phyloP scores from a whole-genome alignment of 2,888 invertebrate species.

The Cheilosia vernalis region DNA sequence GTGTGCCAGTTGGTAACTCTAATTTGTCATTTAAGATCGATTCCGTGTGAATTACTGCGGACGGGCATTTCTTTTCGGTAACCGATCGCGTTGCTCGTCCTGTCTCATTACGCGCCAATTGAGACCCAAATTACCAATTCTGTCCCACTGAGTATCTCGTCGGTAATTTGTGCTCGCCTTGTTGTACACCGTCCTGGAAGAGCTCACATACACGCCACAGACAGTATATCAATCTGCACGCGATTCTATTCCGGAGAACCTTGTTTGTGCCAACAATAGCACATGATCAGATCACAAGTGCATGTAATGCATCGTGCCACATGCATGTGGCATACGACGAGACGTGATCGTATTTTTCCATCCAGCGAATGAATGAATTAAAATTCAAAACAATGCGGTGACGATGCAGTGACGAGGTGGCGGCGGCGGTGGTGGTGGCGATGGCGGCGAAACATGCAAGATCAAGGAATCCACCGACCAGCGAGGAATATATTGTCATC shows the following conservation, averaged over 20 bases:
- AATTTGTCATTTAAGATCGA: conserved; percentile 75
- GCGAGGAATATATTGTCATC: conserved; percentile 40
- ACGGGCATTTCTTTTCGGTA: conserved; percentile 64
- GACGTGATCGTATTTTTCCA: conserved; percentile 67
- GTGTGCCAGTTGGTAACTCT: conserved; percentile 48
- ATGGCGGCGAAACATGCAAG: conserved; percentile 37
- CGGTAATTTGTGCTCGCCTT: conserved; percentile 69
- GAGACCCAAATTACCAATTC: conserved; percentile 74
- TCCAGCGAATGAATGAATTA: conserved; percentile 67
- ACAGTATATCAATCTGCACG: conserved; percentile 60
- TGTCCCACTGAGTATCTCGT: conserved; percentile 67
- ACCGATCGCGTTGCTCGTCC: conserved; percentile 72
- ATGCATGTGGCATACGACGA: conserved; percentile 44
- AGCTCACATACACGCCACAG: neutral
- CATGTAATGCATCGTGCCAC: conserved; percentile 52
- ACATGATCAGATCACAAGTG: conserved; percentile 71
- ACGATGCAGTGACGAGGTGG: conserved; percentile 4
- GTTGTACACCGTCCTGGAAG: conserved; percentile 66
- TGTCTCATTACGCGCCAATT: conserved; percentile 74
- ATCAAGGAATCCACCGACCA: conserved; percentile 64
- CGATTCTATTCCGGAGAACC: conserved; percentile 59
- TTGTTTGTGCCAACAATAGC: conserved; percentile 67
- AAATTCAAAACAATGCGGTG: conserved; percentile 71
- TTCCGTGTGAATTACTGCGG: conserved; percentile 71
- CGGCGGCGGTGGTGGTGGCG: conserved; percentile 8